Base-by-base conservation (phyloP, 2,797 vertebrate genomes). In the Meriones psammophilus region DNA sequence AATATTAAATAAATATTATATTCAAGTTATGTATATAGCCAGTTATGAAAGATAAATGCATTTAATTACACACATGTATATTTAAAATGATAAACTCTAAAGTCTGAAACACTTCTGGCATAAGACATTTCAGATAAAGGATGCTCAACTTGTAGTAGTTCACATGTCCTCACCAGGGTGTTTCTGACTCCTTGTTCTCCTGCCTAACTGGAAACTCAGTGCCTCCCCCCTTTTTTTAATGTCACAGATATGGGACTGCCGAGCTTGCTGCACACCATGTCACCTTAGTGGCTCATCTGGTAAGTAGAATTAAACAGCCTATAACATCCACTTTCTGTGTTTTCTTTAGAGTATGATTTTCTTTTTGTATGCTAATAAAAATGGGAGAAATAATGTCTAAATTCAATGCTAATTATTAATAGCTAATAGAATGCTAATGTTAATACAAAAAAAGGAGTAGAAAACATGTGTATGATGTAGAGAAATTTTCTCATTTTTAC, bases 211-310 rank as follows among this genome's bases (percentile, higher is more conserved):
- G 71, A 56, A 66, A 62, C 5, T 14, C 8, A 15, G 20, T 81
- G 30, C 24, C 91, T 26, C 39, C 39, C 39, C 39, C 39, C 9
- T 50, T 50, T 50, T 50, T 54, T 83, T 92, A 81, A 0, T 30
- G 36, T 97, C 77, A 46, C 98, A 99, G 99, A 71, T 99, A 99
- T 46, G 99, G 99, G 91, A 99, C 99, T 79, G 99, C 99, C 80
- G 99, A 99, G 89, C 98, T 99, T 78, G 99, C 99, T 91, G 98
- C 99, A n/a, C 99, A 99, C 97, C 99, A 99, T 1, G 98, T 99
- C 56, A 88, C 97, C 79, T 96, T 99, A n/a, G 97, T 99, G 28
- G 99, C 99, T 97, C 98, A 99, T 68, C 97, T 99, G 99, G 99
- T 99, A 98, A 98, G 99, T 99, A 80, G 24, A 91, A 15, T 87